Base-by-base conservation (phyloP, 1,140 invertebrate genomes). In the Drosophila setifemur region DNA sequence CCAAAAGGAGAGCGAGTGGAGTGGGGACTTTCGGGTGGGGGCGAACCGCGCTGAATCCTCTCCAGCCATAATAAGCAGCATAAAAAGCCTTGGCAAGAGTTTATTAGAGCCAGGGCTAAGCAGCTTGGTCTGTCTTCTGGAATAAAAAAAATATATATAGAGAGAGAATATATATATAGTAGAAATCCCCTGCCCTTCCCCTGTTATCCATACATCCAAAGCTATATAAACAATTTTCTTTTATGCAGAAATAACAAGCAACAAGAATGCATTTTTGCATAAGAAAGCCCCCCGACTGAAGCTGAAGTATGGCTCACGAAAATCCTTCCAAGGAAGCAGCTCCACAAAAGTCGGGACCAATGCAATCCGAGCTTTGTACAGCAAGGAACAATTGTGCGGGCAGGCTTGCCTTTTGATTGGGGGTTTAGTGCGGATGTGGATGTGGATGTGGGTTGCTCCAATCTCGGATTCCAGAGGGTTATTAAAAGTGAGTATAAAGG, bases 161-260 rank as follows among this genome's bases (percentile, higher is more conserved):
- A 19, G 1, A 47, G 4, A 31, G 25, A 29, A 47, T 39, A 31
- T 29, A 40, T 43, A 29, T 42, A 43, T 67, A 40, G 44, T 37
- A 37, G 25, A 58, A 49, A 64, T 31, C 61, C 53, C 28, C 58
- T 53, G 42, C 12, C 55, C 50, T 23, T 28, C 58, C 57, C 54
- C 61, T 68, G 43, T 73, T 57, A 39, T 58, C 40, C 43, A 12
- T 39, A 71, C 45, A 69, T 54, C 49, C 47, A 48, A 45, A 71
- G 71, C 77, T 76, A 76, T 72, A 85, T 85, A 85, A 85, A 85
- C 75, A 85, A 85, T 85, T 85, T 85, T 85, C 81, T 73, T 86
- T 85, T 85, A 86, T 81, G 81, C 81, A 68, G 58, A 85, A 86
- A 81, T 86, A 85, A 86, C 75, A 85, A 85, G 74, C 79, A 72